These are phyloP conservation scores for Glaucidium brasilianum DNA, from an alignment of 2,113 vertebrate genomes.

Conservation along the genomic window DNA sequence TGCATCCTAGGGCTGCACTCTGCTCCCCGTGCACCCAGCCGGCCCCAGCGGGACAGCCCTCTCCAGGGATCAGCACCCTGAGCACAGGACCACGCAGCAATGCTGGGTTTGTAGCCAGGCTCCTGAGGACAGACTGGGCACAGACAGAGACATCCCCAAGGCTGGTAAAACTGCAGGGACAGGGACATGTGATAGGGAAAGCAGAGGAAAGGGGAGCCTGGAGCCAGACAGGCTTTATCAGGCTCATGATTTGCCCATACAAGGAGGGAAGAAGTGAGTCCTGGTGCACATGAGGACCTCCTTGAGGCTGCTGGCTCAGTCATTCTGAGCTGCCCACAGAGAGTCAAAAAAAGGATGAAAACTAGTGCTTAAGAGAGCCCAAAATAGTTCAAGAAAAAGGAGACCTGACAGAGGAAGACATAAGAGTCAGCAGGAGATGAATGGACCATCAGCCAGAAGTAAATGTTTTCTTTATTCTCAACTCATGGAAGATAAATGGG, in stretches of 20 bases:
- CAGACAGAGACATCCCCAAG: background rate
- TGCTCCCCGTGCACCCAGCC: background rate
- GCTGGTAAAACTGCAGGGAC: background rate
- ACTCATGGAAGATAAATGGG: constrained; percentile 12
- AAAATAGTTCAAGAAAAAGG: constrained; percentile 22
- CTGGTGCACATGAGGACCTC: background rate
- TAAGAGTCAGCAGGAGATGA: background rate
- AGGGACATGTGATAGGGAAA: background rate
- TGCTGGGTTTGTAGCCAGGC: background rate
- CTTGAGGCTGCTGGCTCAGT: background rate
- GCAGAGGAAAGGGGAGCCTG: background rate
- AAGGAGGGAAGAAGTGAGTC: background rate
- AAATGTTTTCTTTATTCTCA: constrained; percentile 40
- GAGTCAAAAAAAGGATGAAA: constrained; percentile 46
- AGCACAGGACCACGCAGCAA: background rate
- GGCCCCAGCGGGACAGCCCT: accelerated
- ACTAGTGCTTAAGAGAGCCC: background rate
- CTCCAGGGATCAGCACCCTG: accelerated
- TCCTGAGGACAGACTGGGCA: background rate
- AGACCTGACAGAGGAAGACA: background rate
- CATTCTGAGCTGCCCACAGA: background rate
- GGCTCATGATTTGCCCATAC: background rate
- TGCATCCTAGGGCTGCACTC: accelerated
- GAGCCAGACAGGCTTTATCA: background rate
- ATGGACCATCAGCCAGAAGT: background rate